Evolutionary conservation across 2,888 invertebrate species (phyloP), one percentile per base, ranked within the genome.

Genomic region (Chrysina gloriosa): DNA sequence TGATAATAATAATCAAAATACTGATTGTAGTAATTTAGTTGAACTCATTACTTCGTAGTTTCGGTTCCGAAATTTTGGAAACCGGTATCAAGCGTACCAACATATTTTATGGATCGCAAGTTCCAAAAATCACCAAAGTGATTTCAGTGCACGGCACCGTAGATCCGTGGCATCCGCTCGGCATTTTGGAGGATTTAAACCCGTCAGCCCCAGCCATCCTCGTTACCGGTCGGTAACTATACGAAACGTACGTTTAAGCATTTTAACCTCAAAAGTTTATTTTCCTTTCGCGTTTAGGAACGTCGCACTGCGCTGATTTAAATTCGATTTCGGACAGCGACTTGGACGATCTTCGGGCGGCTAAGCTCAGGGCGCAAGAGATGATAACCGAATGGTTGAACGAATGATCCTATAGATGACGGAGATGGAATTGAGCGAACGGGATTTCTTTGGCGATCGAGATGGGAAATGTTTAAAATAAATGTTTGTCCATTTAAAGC

Each of bases 131-230:
- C 7, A 67, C 66, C 1, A 63, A 69, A 14, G 36, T 69, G 6
- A 61, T 71, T n/a, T 69, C 63, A 0, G 66, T 71, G 25, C 63
- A 71, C 45, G 70, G 70, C 1, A 84, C 86, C 27, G 76, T 87
- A 52, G 89, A 89, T 77, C 89, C 89, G 1, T 89, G 88, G 86
- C 86, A 86, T 73, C 80, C 80, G 27, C 78, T 89, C 1, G 84
- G 88, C 3, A 77, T 88, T 19, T 77, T 86, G n/a, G 79, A 85
- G 73, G 84, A 86, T 73, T 71, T 66, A 1, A 70, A 70, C 48
- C 52, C 63, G 25, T 64, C 69, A 9, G 70, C 76, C 7, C 77
- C 78, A 5, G 76, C 74, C 3, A 71, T 77, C 66, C 65, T 76
- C 31, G 69, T 77, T 48, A 61, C 69, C 29, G 77, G 76, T 74